phyloP scores from a whole-genome alignment of 2,113 vertebrate genomes.

The Hymenochirus boettgeri region DNA sequence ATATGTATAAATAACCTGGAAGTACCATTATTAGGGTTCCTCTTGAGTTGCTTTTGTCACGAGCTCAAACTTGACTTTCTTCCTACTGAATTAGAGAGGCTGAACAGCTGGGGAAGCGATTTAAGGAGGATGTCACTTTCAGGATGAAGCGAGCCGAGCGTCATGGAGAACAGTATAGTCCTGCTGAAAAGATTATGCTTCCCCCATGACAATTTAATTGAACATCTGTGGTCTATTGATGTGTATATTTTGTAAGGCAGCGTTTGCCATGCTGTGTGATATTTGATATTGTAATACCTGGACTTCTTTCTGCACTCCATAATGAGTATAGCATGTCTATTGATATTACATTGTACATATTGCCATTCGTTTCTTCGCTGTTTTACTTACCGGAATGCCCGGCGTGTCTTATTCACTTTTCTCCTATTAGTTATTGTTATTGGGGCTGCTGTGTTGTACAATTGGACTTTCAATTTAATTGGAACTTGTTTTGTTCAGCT shows the following conservation, averaged over 20 bases:
- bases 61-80: slow-evolving; percentile 61
- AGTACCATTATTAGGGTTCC: slow-evolving; percentile 50
- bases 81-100: slow-evolving; percentile 52
- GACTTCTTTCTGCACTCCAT: slow-evolving; percentile 38
- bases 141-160: slow-evolving; percentile 39
- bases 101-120: slow-evolving; percentile 61
- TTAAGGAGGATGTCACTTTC: slow-evolving; percentile 53
- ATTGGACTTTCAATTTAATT: no score
- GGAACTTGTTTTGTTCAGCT: no score
- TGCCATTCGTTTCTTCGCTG: slow-evolving; percentile 49
- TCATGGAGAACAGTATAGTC: slow-evolving; percentile 43
- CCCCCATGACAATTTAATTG: slow-evolving; percentile 25
- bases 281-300: slow-evolving; percentile 36
- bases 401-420: slow-evolving; percentile 20
- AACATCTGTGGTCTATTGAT: slow-evolving; percentile 24
- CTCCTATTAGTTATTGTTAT: no score
- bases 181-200: slow-evolving; percentile 41
- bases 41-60: slow-evolving; percentile 53
- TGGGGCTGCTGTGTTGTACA: no score
- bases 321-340: slow-evolving; percentile 55
- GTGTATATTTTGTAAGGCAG: slow-evolving; percentile 31
- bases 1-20: not conserved
- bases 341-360: slow-evolving; percentile 47
- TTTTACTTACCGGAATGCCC: slow-evolving; percentile 49
- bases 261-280: slow-evolving; percentile 13